phyloP scores from a whole-genome alignment of 2,888 invertebrate genomes.

The Drosophila demipolita region DNA sequence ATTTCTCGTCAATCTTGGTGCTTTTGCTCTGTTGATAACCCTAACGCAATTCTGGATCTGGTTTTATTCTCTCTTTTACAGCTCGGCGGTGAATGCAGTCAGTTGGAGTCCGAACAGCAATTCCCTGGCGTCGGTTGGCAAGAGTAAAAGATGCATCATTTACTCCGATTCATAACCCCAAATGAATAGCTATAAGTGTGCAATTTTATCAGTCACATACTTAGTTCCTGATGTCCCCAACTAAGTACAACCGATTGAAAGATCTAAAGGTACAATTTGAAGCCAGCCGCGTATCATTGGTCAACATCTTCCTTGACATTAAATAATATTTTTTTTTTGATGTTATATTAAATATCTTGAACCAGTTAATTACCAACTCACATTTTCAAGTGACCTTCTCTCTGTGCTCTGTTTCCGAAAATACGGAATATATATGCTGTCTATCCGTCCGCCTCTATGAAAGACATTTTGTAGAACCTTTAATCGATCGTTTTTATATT shows the following conservation, averaged over 20 bases:
- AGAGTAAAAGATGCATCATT: conserved; percentile 91
- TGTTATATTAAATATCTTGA: conserved; percentile 39
- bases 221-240: conserved; percentile 16
- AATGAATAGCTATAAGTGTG: conserved; percentile 8
- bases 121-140: conserved; percentile 93
- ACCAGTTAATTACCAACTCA: conserved; percentile 24
- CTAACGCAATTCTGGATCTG: conserved; percentile 68
- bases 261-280: conserved; percentile 2
- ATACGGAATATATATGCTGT: neutral
- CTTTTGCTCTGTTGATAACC: conserved; percentile 39
- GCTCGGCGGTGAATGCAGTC: conserved; percentile 93
- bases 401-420: conserved; percentile 1
- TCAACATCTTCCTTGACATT: conserved; percentile 1
- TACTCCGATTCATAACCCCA: conserved; percentile 89
- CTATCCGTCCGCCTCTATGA: conserved; percentile 11
- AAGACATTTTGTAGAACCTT: conserved; percentile 1
- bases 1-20: conserved; percentile 23
- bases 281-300: conserved; percentile 19
- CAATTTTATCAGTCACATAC: conserved; percentile 9
- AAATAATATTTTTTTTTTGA: conserved; percentile 28
- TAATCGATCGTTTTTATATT: neutral
- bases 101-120: conserved; percentile 95
- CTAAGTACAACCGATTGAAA: conserved; percentile 12
- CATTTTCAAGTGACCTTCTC: conserved; percentile 27
- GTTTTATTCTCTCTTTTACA: conserved; percentile 86